A percentile compares a stretch with the other conserved stretches of the same genome.
These are phyloP conservation scores for Podarcis raffonei DNA, from an alignment of 2,113 vertebrate species.

Conservation along the genomic window DNA sequence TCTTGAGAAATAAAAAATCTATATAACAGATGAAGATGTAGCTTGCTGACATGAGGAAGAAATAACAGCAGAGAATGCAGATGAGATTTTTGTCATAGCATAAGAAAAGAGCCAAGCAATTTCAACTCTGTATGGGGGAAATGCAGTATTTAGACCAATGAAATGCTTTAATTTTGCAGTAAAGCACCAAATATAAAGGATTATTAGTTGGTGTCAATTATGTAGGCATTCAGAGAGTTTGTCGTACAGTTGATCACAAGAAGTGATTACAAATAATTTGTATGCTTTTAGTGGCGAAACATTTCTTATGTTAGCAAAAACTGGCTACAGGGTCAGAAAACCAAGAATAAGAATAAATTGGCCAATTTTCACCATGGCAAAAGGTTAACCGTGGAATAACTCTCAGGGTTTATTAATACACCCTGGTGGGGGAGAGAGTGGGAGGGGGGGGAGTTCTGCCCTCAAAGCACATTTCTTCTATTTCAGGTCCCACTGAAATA, in stretches of 20 bases:
- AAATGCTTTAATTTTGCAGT: conserved; percentile 18
- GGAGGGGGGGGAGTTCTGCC: neutral
- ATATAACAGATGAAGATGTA: conserved; percentile 47
- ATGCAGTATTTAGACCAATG: conserved; percentile 15
- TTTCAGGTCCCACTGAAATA: neutral
- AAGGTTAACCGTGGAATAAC: neutral
- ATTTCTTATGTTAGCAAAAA: conserved; percentile 12
- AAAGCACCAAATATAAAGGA: neutral
- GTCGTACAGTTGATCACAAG: neutral
- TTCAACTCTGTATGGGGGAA: conserved; percentile 39
- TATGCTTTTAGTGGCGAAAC: conserved; percentile 15
- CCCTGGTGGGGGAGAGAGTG: neutral
- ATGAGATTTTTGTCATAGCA: conserved; percentile 43
- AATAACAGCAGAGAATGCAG: conserved; percentile 41
- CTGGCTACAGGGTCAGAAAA: neutral
- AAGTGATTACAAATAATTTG: conserved; percentile 14
- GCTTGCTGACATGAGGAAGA: conserved; percentile 27
- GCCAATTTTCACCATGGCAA: conserved; percentile 19
- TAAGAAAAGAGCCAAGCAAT: conserved; percentile 41
- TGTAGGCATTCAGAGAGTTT: neutral
- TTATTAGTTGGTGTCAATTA: neutral
- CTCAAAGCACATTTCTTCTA: neutral
- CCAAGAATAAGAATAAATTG: conserved; percentile 19
- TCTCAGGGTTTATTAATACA: conserved; percentile 3
- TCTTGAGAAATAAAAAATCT: conserved; percentile 44